phyloP scores from a whole-genome alignment of 2,113 vertebrate genomes.

The Xerus inauris region DNA sequence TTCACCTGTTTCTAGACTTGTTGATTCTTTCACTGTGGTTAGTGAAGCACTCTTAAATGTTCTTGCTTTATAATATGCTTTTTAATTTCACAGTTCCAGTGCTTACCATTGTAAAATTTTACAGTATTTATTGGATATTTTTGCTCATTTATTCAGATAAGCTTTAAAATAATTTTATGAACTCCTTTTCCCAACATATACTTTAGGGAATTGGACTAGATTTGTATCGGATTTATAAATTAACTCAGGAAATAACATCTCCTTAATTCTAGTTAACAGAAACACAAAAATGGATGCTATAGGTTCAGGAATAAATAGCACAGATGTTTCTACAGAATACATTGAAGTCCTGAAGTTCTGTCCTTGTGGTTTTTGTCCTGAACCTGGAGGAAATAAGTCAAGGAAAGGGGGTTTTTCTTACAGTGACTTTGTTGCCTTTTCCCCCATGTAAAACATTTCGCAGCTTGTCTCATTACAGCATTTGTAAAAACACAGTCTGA shows the following conservation, averaged over 20 bases:
- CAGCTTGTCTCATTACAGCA: slow-evolving; percentile 93
- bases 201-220: not conserved
- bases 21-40: not conserved
- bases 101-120: not conserved
- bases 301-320: not conserved
- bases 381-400: slow-evolving; percentile 67
- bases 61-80: slow-evolving; percentile 11
- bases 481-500: slow-evolving; percentile 94
- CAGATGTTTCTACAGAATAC: not conserved
- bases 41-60: not conserved
- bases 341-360: not conserved
- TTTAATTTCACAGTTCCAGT: not conserved
- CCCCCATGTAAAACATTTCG: slow-evolving; percentile 88
- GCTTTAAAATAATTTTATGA: not conserved
- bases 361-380: slow-evolving; percentile 33
- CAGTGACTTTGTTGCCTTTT: slow-evolving; percentile 77
- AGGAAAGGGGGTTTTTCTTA: slow-evolving; percentile 68
- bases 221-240: not conserved
- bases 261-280: not conserved
- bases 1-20: not conserved
- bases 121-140: not conserved
- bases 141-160: not conserved
- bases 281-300: not conserved
- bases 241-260: no score
- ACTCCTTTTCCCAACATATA: not conserved